Percentiles rank a stretch among this genome's conserved stretches.
Conservation (phyloP, 2,113 vertebrate species). For the Leucosticte australis region DNA sequence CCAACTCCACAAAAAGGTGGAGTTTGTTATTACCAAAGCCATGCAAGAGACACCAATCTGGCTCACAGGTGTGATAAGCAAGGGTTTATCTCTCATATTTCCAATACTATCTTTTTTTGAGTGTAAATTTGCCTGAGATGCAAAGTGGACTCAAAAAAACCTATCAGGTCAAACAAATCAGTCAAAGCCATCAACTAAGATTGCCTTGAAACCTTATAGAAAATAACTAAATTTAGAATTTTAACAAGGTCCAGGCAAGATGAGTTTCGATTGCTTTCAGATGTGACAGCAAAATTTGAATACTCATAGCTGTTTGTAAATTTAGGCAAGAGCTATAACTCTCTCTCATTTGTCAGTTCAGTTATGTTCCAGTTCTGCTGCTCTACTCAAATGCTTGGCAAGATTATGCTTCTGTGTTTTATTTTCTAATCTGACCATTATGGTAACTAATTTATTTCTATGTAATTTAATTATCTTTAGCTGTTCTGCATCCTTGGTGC, state of each 20-base stretch:
- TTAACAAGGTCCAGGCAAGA: neutral
- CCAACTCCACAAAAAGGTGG: neutral
- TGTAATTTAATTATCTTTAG: slow-evolving; percentile 56
- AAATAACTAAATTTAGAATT: neutral
- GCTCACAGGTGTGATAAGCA: neutral
- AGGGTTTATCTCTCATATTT: neutral
- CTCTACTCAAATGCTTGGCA: slow-evolving; percentile 29
- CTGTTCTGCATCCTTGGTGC: slow-evolving; percentile 37
- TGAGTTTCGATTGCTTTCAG: neutral
- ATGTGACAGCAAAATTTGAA: slow-evolving; percentile 4
- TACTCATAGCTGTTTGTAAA: neutral
- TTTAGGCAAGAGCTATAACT: slow-evolving; percentile 21
- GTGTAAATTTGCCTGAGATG: neutral
- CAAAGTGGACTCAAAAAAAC: neutral
- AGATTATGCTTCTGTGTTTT: slow-evolving; percentile 16
- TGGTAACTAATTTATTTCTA: slow-evolving; percentile 52
- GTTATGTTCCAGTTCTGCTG: slow-evolving; percentile 10
- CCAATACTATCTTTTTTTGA: neutral
- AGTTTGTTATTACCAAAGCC: neutral
- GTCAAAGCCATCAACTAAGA: neutral
- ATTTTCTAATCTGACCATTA: slow-evolving; percentile 54
- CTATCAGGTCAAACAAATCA: neutral
- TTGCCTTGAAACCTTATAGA: neutral
- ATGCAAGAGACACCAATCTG: no score
- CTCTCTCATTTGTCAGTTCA: slow-evolving; percentile 23